Evolutionary conservation across 1,140 invertebrate species (phyloP), one percentile per base, ranked within the genome.

Genomic region (Steinernema khuongi): DNA sequence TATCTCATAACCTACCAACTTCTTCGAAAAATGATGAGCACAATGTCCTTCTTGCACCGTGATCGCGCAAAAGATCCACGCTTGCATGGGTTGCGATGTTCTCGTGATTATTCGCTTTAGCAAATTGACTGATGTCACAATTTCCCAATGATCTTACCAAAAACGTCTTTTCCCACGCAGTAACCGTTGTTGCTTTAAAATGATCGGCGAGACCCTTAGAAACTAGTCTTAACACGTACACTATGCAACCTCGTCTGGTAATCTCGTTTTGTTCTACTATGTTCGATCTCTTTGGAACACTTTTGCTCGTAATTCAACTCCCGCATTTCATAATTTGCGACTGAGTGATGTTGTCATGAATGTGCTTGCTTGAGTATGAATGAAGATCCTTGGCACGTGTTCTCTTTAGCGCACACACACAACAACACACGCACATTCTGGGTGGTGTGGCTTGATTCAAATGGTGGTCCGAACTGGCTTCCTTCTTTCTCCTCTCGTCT

Each of bases 361-460:
- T 22, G 50, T 17, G 11, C 11, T 26, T 60, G 50, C 50, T 60
- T 26, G 50, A 60, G 50, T 60, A 60, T 60, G 50, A 60, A 60
- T 60, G 50, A 60, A 60, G 11, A 41, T 41, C 36, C 36, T 41
- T 41, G 36, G 36, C 36, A 41, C 36, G 36, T 41, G 36, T 41
- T 41, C 36, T 41, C 36, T 41, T 41, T 41, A n/a, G n/a, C n/a
- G n/a, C n/a, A 41, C 7, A 60, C 50, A 60, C 50, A 60, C 50
- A 60, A 60, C 50, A 60, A 11, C 50, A 60, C 50, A 60, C 50
- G 26, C 50, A 60, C 50, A 60, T 22, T 60, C 50, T 60, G 50
- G 50, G 14, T 60, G 50, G 50, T 60, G 36, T 60, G 50, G 50
- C 50, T 60, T 60, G 50, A 60, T 60, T 60, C 7, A 60, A 60